phyloP scores from a whole-genome alignment of 2,113 vertebrate species.

The Psilopsiagon aymara region DNA sequence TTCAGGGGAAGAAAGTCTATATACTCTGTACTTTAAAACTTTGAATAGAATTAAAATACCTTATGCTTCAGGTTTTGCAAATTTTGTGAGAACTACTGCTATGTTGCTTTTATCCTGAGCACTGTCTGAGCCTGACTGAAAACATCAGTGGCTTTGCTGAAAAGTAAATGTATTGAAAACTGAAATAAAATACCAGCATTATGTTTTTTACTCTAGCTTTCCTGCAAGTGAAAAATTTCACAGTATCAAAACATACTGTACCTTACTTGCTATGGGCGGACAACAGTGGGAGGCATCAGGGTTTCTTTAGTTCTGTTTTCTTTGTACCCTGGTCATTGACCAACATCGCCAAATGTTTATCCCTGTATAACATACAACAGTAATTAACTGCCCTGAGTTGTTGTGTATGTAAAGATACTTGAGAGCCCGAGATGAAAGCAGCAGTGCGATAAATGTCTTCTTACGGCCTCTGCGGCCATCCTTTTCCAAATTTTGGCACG shows the following conservation, averaged over 20 bases:
- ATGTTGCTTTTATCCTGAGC: neutral
- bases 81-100: conserved; percentile 6
- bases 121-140: neutral
- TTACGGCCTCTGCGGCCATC: neutral
- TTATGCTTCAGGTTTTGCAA: neutral
- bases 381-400: neutral
- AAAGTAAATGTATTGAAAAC: neutral
- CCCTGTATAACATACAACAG: neutral
- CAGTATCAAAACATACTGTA: neutral
- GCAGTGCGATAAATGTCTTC: neutral
- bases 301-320: neutral
- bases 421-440: neutral
- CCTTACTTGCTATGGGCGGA: neutral
- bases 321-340: neutral
- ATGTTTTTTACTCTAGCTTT: neutral
- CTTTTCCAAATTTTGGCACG: neutral
- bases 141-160: neutral
- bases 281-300: neutral
- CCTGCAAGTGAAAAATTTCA: neutral
- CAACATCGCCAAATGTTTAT: neutral
- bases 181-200: neutral
- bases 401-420: neutral
- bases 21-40: conserved; percentile 34
- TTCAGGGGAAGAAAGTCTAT: conserved; percentile 28
- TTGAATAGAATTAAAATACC: conserved; percentile 36